phyloP scores from a whole-genome alignment of 1,140 invertebrate species.

The Drosophila arawakana region DNA sequence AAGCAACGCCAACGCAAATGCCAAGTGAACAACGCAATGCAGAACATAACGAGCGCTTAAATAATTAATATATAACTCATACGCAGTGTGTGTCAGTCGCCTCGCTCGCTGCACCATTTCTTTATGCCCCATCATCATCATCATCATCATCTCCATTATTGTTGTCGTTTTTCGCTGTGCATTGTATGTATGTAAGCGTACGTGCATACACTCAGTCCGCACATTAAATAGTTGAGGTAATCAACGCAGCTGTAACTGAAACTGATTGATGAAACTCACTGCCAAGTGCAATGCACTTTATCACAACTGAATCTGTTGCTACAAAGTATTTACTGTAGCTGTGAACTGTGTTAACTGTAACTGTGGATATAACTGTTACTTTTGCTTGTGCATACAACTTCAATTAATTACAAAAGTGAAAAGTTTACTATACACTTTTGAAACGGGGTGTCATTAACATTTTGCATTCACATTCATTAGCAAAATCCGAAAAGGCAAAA shows the following conservation, averaged over 20 bases:
- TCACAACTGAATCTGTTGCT: constrained; percentile 9
- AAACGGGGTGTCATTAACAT: constrained; percentile 68
- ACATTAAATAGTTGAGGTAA: constrained; percentile 76
- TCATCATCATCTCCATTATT: constrained; percentile 1
- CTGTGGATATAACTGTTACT: constrained; percentile 31
- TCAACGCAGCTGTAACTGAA: constrained; percentile 65
- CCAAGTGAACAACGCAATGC: constrained; percentile 65
- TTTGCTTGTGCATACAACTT: constrained; percentile 48
- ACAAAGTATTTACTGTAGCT: neutral
- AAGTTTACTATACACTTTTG: constrained; percentile 52
- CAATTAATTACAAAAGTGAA: constrained; percentile 73
- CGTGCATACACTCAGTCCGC: constrained; percentile 64
- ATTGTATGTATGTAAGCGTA: constrained; percentile 48
- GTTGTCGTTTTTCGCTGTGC: neutral
- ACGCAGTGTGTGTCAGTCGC: constrained; percentile 33
- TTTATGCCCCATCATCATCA: constrained; percentile 11
- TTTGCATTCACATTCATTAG: constrained; percentile 79
- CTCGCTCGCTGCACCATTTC: constrained; percentile 3
- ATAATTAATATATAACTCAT: constrained; percentile 82
- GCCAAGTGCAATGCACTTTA: neutral
- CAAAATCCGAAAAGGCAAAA: constrained; percentile 43
- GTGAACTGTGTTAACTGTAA: constrained; percentile 11
- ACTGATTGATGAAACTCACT: constrained; percentile 51
- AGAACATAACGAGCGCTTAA: constrained; percentile 76
- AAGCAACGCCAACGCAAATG: constrained; percentile 14